phyloP scores from a whole-genome alignment of 2,113 vertebrate genomes.

The Myocastor coypus region DNA sequence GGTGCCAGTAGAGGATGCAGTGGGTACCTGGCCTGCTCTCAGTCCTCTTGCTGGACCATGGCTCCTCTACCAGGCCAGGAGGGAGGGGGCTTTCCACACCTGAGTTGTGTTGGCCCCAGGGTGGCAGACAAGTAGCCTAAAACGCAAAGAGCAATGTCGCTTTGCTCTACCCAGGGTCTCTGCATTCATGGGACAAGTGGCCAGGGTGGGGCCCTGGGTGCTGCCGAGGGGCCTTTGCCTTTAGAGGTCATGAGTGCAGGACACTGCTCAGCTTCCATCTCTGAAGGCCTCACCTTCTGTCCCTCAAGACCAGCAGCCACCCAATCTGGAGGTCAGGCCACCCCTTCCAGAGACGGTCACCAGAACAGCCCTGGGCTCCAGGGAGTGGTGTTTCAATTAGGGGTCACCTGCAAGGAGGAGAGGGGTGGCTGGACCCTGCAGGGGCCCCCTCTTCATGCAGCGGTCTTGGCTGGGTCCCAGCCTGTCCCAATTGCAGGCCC shows the following conservation, averaged over 20 bases:
- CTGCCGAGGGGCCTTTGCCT: neutral
- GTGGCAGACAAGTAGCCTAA: rapidly evolving
- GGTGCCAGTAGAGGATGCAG: neutral
- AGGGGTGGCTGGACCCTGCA: no score
- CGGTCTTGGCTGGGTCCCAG: neutral
- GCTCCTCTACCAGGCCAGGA: neutral
- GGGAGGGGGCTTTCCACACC: rapidly evolving
- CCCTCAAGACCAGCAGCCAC: neutral
- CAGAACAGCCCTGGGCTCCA: no score
- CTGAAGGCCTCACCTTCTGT: neutral
- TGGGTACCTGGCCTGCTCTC: neutral
- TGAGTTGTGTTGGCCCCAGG: neutral
- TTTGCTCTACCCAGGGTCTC: neutral
- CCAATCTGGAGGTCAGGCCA: neutral
- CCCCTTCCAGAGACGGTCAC: neutral
- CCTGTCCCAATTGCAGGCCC: neutral
- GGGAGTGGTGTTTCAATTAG: rapidly evolving
- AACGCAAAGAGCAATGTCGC: neutral
- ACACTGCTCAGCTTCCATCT: neutral
- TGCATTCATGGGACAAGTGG: neutral
- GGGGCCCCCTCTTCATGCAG: neutral
- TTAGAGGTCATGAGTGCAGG: neutral
- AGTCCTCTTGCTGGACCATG: rapidly evolving
- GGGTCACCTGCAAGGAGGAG: neutral
- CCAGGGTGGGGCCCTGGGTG: neutral